Evolutionary conservation across 2,113 vertebrate genomes (phyloP).

Genomic region (Orientallactaga bullata): DNA sequence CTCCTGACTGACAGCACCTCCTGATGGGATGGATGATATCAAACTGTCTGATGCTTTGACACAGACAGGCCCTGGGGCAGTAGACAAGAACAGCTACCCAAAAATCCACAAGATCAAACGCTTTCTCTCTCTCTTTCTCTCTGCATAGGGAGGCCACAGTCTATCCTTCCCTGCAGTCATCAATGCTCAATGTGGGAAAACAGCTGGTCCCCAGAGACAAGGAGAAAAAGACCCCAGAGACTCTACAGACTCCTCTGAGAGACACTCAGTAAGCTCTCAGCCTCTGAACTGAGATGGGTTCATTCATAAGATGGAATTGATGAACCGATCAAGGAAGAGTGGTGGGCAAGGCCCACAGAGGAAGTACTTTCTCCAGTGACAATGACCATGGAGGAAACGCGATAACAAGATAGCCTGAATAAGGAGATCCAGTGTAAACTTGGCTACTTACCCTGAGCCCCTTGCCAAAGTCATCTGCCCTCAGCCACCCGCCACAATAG

Average conservation of each 20-base stretch:
- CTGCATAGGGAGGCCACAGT: neutral
- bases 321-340: neutral
- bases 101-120: accelerated
- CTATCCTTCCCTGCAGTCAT: neutral
- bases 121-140: too few relatives aligned
- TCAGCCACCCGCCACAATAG: neutral
- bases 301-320: accelerated
- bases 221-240: neutral
- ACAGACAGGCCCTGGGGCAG: neutral
- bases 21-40: neutral
- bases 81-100: neutral
- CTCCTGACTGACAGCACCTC: neutral
- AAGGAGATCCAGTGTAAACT: neutral
- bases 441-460: neutral
- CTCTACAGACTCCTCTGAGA: accelerated
- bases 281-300: neutral
- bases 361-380: constrained; percentile 51
- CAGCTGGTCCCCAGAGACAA: neutral
- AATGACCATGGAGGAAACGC: constrained; percentile 52
- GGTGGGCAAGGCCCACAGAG: constrained; percentile 28
- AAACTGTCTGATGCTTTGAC: neutral
- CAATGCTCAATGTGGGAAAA: neutral
- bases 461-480: constrained; percentile 27
- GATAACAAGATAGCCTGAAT: neutral
- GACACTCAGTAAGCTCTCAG: neutral